phyloP scores from a whole-genome alignment of 2,113 vertebrate species.

The Taurulus bubalis region DNA sequence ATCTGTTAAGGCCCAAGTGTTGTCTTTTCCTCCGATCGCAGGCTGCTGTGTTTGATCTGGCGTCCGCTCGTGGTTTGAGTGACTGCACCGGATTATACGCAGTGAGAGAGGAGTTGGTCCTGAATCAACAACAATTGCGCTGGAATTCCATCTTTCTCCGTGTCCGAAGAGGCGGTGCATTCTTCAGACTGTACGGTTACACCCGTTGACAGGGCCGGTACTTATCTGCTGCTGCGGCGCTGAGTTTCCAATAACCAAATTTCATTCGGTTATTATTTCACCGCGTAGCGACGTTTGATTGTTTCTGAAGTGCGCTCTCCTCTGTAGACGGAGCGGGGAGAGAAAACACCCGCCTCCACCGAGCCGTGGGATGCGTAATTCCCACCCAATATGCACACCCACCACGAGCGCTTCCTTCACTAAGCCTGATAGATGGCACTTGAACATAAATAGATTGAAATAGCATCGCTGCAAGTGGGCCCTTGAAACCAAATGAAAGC shows the following conservation, averaged over 20 bases:
- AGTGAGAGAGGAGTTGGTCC: constrained; percentile 62
- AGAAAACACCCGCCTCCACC: constrained; percentile 50
- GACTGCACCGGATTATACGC: constrained; percentile 53
- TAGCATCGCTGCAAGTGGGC: constrained; percentile 55
- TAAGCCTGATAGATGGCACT: constrained; percentile 71
- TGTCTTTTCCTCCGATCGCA: constrained; percentile 50
- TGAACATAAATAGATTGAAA: constrained; percentile 78
- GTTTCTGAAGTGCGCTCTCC: constrained; percentile 45
- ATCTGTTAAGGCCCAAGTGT: constrained; percentile 46
- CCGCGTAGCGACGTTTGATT: constrained; percentile 46
- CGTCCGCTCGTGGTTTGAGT: constrained; percentile 34
- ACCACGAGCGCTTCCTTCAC: constrained; percentile 56
- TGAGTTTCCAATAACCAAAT: constrained; percentile 15
- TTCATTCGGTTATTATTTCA: constrained; percentile 24
- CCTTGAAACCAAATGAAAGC: constrained; percentile 68
- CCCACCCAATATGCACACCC: constrained; percentile 61
- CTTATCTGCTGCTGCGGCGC: constrained; percentile 11
- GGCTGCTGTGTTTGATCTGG: constrained; percentile 66
- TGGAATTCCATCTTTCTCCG: constrained; percentile 54
- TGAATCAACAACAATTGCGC: constrained; percentile 67
- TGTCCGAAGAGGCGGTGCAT: constrained; percentile 35
- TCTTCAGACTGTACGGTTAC: constrained; percentile 50
- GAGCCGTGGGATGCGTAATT: constrained; percentile 63
- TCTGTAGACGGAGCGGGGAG: constrained; percentile 27
- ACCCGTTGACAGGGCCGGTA: constrained; percentile 47